Percentiles rank a stretch among this genome's conserved stretches.
phyloP scores from a whole-genome alignment of 2,888 invertebrate genomes.

The Lasioglossum villosulum region DNA sequence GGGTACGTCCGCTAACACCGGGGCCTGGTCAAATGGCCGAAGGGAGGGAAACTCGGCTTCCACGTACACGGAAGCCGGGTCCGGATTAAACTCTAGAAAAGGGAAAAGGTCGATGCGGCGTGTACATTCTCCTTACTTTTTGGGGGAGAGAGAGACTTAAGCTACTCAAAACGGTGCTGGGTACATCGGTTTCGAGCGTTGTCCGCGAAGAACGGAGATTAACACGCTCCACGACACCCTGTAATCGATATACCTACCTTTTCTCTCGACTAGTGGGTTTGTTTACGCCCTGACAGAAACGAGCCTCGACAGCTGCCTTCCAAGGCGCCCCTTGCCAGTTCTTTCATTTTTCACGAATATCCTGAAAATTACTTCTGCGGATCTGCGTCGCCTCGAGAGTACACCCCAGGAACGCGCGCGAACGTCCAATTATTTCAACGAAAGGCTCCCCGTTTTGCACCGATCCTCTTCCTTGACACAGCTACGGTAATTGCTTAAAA shows the following conservation, averaged over 20 bases:
- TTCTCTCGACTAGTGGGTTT: conserved; percentile 48
- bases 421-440: background rate
- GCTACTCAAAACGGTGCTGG: conserved; percentile 61
- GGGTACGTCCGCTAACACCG: background rate
- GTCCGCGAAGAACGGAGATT: conserved; percentile 66
- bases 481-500: background rate
- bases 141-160: conserved; percentile 35
- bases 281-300: conserved; percentile 54
- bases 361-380: conserved; percentile 57
- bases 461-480: background rate
- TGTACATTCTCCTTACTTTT: background rate
- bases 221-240: conserved; percentile 68
- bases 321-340: conserved; percentile 46
- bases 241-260: conserved; percentile 72
- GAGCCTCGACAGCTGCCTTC: conserved; percentile 51
- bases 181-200: conserved; percentile 38
- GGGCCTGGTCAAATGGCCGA: conserved; percentile 14
- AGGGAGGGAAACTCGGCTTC: conserved; percentile 23
- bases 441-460: background rate
- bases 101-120: conserved; percentile 34
- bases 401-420: background rate
- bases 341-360: conserved; percentile 52
- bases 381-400: conserved; percentile 37
- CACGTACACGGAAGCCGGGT: conserved; percentile 21
- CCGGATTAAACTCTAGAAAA: conserved; percentile 48